phyloP scores from a whole-genome alignment of 2,113 vertebrate species.

The Embiotoca jacksoni region DNA sequence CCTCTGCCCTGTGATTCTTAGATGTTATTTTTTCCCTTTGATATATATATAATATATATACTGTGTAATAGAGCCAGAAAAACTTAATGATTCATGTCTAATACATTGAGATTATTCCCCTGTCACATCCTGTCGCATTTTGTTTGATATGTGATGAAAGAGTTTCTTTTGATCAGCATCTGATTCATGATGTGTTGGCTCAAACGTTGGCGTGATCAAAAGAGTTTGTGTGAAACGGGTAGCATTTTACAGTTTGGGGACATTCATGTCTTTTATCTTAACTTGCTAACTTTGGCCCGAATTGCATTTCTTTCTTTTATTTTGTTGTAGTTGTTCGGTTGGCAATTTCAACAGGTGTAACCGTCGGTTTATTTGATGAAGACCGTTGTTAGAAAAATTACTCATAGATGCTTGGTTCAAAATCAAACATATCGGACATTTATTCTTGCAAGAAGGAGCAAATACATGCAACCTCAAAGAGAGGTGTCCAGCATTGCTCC shows the following conservation, averaged over 20 bases:
- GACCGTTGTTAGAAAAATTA: too few species aligned
- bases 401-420: too few species aligned
- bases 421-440: too few species aligned
- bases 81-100: slow-evolving; percentile 25
- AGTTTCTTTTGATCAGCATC: slow-evolving; percentile 43
- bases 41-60: background rate
- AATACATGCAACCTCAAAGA: too few species aligned
- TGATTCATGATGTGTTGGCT: slow-evolving; percentile 50
- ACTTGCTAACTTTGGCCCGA: slow-evolving; percentile 2
- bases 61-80: background rate
- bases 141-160: slow-evolving; percentile 73
- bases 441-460: too few species aligned
- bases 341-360: too few species aligned
- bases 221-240: slow-evolving; percentile 10
- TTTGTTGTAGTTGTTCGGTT: background rate
- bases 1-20: background rate
- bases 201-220: slow-evolving; percentile 71
- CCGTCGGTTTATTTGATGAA: too few species aligned
- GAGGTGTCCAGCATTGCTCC: too few species aligned
- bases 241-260: slow-evolving; percentile 11
- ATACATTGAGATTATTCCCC: slow-evolving; percentile 41
- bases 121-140: slow-evolving; percentile 39
- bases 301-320: background rate
- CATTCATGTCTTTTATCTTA: slow-evolving; percentile 19
- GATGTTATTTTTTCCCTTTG: background rate